A percentile compares a stretch with the other conserved stretches of the same genome.
These are phyloP conservation scores for Lasioglossum vierecki DNA, from an alignment of 2,888 invertebrate species.

Conservation along the genomic window DNA sequence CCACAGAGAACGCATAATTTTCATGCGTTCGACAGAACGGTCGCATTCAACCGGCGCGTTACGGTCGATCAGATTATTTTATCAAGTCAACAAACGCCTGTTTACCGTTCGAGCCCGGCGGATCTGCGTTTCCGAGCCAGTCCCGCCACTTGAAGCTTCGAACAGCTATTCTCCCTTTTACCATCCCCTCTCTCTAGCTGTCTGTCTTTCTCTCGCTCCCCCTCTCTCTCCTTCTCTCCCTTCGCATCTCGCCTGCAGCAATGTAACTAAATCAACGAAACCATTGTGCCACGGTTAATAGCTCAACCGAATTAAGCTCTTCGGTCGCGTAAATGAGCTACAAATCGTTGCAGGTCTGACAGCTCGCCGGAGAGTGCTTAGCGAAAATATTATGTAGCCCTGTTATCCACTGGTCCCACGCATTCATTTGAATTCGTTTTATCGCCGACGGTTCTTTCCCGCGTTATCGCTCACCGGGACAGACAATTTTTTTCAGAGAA, in stretches of 20 bases:
- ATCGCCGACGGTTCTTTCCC: neutral
- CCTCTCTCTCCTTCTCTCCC: neutral
- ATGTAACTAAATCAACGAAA: slow-evolving; percentile 56
- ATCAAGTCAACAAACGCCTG: slow-evolving; percentile 47
- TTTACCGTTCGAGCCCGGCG: slow-evolving; percentile 32
- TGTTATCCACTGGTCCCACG: slow-evolving; percentile 10
- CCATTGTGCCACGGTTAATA: slow-evolving; percentile 51
- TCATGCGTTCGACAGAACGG: slow-evolving; percentile 22
- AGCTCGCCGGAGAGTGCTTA: slow-evolving; percentile 31
- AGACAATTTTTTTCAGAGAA: too few species aligned
- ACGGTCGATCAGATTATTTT: slow-evolving; percentile 53
- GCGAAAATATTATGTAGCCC: slow-evolving; percentile 34
- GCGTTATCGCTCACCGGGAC: neutral
- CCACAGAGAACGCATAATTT: slow-evolving; percentile 38
- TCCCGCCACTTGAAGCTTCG: slow-evolving; percentile 36
- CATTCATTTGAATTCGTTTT: slow-evolving; percentile 38
- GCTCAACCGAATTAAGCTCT: slow-evolving; percentile 55
- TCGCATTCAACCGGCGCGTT: slow-evolving; percentile 12
- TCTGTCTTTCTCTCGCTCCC: neutral
- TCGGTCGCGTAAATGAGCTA: slow-evolving; percentile 52
- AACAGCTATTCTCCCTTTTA: slow-evolving; percentile 16
- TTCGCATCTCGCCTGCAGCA: slow-evolving; percentile 22
- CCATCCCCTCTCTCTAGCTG: neutral
- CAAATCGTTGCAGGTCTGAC: slow-evolving; percentile 32
- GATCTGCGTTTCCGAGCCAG: slow-evolving; percentile 42